A percentile compares a stretch with the other conserved stretches of the same genome.
Conservation (phyloP, 2,888 invertebrate species). For the Liodrosophila aerea region DNA sequence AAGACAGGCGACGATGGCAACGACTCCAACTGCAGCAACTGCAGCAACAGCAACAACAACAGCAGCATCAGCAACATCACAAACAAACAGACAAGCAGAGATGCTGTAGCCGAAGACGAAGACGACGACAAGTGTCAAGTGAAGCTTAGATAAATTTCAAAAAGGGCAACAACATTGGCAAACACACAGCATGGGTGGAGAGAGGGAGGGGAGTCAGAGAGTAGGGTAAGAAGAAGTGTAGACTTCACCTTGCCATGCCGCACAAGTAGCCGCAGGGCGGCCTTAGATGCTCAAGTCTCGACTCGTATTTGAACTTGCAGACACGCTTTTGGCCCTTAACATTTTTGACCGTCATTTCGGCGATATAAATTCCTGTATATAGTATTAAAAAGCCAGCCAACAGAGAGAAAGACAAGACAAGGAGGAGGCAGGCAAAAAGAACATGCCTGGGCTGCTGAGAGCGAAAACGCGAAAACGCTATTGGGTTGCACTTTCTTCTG, state of each 20-base stretch:
- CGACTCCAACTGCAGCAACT: slow-evolving; percentile 26
- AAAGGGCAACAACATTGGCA: slow-evolving; percentile 65
- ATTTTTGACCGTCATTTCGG: slow-evolving; percentile 75
- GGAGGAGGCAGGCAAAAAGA: not conserved
- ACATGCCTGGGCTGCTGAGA: slow-evolving; percentile 42
- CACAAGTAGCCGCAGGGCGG: slow-evolving; percentile 69
- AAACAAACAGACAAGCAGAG: slow-evolving; percentile 9
- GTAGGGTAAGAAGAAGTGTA: slow-evolving; percentile 23
- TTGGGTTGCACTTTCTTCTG: slow-evolving; percentile 68
- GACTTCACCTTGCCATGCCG: slow-evolving; percentile 65
- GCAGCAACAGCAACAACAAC: slow-evolving; percentile 19
- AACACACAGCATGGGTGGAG: slow-evolving; percentile 16
- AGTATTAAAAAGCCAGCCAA: not conserved
- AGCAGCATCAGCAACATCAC: slow-evolving; percentile 31
- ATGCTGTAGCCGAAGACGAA: slow-evolving; percentile 20
- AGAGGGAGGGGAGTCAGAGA: slow-evolving; percentile 8
- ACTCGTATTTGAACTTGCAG: slow-evolving; percentile 77
- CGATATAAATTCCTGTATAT: slow-evolving; percentile 65
- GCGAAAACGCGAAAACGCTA: slow-evolving; percentile 67
- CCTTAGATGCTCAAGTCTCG: slow-evolving; percentile 21
- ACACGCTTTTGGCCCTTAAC: slow-evolving; percentile 81
- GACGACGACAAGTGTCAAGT: slow-evolving; percentile 72
- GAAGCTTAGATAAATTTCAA: slow-evolving; percentile 75
- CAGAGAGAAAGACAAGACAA: not conserved
- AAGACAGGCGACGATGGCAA: slow-evolving; percentile 34